Base-by-base conservation (phyloP, 2,113 vertebrate species). In the Ciconia stormi region DNA sequence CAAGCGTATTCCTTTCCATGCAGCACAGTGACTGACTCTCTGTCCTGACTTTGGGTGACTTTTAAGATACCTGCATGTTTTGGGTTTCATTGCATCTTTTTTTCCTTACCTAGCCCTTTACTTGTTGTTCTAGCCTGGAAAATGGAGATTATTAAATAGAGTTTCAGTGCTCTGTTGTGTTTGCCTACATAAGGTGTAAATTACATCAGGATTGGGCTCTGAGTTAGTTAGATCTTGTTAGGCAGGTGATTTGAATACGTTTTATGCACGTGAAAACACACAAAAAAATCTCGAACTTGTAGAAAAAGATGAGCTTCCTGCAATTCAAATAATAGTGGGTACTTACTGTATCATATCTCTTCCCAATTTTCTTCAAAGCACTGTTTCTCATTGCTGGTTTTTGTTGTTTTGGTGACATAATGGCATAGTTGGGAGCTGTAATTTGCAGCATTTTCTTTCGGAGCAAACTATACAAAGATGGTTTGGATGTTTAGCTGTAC, bases 1-100 rank as follows among this genome's bases (percentile, higher is more conserved):
- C 6, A 5, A 8, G 3, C 4, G 3, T 22, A 0, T 59, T 76
- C 30, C 16, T 74, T 71, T 9, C 36, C 26, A 1, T n/a, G 49
- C 40, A 58, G 27, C 9, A 12, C 66, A 29, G 40, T 11, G 59
- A 21, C 42, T 78, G 42, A 30, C 34, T 40, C 44, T 38, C 29
- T 74, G 26, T 13, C 40, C 58, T 73, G 34, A 58, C 29, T 79
- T 76, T 13, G 23, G 12, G 32, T 72, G 61, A 11, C 40, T 66
- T 63, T 32, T 32, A 44, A 34, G 30, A 11, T 13, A 63, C 9
- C 11, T 71, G 27, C 5, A 4, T 12, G 5, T 56, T 71, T 40
- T 52, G 53, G 7, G 30, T 61, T 80, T 72, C 11, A 25, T 9
- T 47, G 30, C 20, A 17, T 27, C 26, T 70, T 32, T 47, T 67